Percentiles rank a stretch among this genome's conserved stretches.
These are phyloP conservation scores for Xestia sexstrigata DNA, from an alignment of 2,888 invertebrate genomes.

Conservation along the genomic window DNA sequence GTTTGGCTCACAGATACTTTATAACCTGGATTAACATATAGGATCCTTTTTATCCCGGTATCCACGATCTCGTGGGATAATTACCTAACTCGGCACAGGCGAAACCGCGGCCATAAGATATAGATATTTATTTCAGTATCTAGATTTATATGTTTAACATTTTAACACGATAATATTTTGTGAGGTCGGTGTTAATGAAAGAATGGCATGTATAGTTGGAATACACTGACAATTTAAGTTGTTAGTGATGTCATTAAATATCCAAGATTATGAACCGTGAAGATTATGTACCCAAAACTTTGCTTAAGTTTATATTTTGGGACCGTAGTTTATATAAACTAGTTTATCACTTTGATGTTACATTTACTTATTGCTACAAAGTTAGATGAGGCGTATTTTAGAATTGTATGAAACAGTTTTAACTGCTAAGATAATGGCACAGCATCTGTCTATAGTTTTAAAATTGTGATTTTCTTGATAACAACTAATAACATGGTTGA, in stretches of 20 bases:
- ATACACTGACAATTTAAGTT: background rate
- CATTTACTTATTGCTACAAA: background rate
- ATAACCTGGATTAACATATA: too few relatives aligned
- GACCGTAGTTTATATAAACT: conserved; percentile 3
- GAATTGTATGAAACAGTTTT: background rate
- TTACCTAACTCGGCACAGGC: too few relatives aligned
- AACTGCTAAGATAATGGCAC: too few relatives aligned
- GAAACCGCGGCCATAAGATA: too few relatives aligned
- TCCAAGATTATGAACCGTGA: background rate
- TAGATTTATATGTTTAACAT: background rate
- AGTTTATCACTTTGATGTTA: background rate
- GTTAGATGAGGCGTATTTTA: background rate
- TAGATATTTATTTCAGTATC: background rate
- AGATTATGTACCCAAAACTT: background rate
- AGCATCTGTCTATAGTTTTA: too few relatives aligned
- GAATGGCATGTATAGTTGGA: background rate
- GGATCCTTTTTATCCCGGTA: too few relatives aligned
- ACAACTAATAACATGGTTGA: too few relatives aligned
- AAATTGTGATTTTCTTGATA: too few relatives aligned
- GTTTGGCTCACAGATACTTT: too few relatives aligned
- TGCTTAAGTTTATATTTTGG: background rate
- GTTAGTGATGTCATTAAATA: background rate
- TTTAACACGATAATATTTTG: too few relatives aligned
- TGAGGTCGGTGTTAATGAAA: too few relatives aligned
- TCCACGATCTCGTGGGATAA: too few relatives aligned